Base-by-base conservation (phyloP, 2,888 invertebrate species). In the Erannis defoliaria region DNA sequence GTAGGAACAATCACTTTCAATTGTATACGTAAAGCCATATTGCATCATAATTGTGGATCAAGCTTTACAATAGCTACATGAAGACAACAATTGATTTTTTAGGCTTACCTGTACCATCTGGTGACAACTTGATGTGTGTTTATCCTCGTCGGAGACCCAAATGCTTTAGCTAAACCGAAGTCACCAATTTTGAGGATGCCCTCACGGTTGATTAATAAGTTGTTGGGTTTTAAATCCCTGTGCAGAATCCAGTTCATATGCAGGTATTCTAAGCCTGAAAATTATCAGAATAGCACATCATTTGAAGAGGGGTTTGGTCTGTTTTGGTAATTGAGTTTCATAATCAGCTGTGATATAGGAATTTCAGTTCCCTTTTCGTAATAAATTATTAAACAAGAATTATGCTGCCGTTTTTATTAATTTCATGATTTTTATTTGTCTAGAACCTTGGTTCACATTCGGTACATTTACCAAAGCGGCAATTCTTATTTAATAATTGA, bases 91-190 rank as follows among this genome's bases (percentile, higher is more conserved):
- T 40, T 23, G 14, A 42, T 19, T 14, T 35, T n/a, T 18, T 21
- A 5, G 8, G 12, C 71, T 76, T 89, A 96, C 94, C 98, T 95
- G 84, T 98, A 98, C 98, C 98, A 98, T 65, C 98, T 94, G 1
- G 99, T 99, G 0, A 99, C 99, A 45, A 99, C 99, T 92, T 99
- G 99, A 94, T 99, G 98, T 2, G 99, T 99, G 83, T 99, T 98
- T 73, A 98, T 94, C 78, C 99, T 94, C 78, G 97, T 98, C 2
- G 99, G 99, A 0, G 99, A 99, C 0, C 99, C 99, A 93, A 96
- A 99, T 78, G 97, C 97, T 83, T 99, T 98, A 0, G 99, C 99
- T 67, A 99, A 94, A 82, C 99, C 99, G 94, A 99, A 99, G 95
- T 99, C 99, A 67, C 98, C 99, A 76, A 99, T 97, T 93, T 99